Percentiles rank a stretch among this genome's conserved stretches.
These are phyloP conservation scores for Neosilurus hyrtlii DNA, from an alignment of 2,797 vertebrate genomes.

Conservation along the genomic window DNA sequence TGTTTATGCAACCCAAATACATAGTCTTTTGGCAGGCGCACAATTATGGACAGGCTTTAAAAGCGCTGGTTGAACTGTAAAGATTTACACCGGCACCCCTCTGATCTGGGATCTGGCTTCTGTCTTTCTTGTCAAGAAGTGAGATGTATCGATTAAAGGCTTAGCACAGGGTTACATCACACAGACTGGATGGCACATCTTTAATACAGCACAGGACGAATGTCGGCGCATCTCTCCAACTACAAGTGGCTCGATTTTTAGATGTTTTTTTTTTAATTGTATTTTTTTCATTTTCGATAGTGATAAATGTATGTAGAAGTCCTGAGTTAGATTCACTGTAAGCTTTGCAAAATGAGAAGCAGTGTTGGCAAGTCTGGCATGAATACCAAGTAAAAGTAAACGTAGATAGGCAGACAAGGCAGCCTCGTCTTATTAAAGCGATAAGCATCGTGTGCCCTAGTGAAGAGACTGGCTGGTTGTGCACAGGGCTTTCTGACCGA, in stretches of 20 bases:
- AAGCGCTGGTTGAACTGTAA: slow-evolving; percentile 78
- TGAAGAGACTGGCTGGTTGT: slow-evolving; percentile 50
- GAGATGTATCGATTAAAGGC: slow-evolving; percentile 82
- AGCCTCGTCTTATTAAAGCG: slow-evolving; percentile 52
- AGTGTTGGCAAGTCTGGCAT: slow-evolving; percentile 25
- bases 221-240: slow-evolving; percentile 51
- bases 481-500: slow-evolving; percentile 40
- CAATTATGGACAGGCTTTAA: slow-evolving; percentile 78
- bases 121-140: slow-evolving; percentile 74
- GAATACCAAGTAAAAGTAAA: slow-evolving; percentile 50
- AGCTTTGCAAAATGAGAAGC: slow-evolving; percentile 27
- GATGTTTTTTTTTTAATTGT: background rate
- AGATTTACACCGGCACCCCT: slow-evolving; percentile 76
- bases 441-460: slow-evolving; percentile 55
- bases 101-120: slow-evolving; percentile 77
- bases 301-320: slow-evolving; percentile 19
- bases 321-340: slow-evolving; percentile 9
- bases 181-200: slow-evolving; percentile 61
- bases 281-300: background rate
- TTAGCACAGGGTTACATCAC: slow-evolving; percentile 74
- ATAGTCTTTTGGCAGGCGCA: slow-evolving; percentile 68
- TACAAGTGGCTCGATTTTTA: background rate
- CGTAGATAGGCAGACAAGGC: slow-evolving; percentile 43
- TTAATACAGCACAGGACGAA: slow-evolving; percentile 36
- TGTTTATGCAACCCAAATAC: slow-evolving; percentile 68